Percentiles rank a stretch among this genome's conserved stretches.
These are phyloP conservation scores for Scyliorhinus canicula DNA, from an alignment of 2,797 vertebrate species.

Conservation along the genomic window DNA sequence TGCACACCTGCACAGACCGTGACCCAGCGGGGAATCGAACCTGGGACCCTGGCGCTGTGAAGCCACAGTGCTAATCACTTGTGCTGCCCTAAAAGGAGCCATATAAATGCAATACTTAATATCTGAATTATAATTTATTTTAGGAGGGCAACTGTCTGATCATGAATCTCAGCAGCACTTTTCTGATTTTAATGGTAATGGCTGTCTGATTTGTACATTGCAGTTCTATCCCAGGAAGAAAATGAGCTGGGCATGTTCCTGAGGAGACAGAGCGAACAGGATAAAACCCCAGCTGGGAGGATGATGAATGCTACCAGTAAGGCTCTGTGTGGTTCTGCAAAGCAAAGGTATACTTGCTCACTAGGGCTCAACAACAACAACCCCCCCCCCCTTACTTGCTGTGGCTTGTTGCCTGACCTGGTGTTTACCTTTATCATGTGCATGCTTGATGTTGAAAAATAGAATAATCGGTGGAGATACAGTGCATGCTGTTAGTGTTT, in stretches of 20 bases:
- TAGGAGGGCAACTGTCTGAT: background rate
- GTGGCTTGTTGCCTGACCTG: background rate
- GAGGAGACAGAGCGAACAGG: slow-evolving; percentile 68
- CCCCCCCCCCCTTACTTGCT: background rate
- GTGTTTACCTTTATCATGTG: background rate
- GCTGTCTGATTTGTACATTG: background rate
- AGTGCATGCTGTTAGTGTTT: background rate
- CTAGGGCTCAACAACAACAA: background rate
- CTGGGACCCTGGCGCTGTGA: no score
- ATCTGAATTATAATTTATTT: background rate
- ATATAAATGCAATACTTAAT: background rate
- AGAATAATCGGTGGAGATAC: background rate
- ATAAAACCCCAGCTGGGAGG: slow-evolving; percentile 67
- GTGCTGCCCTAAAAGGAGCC: no score
- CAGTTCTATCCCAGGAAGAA: slow-evolving; percentile 75
- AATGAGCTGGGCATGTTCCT: slow-evolving; percentile 74
- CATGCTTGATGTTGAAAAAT: background rate
- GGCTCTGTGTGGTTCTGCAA: slow-evolving; percentile 68
- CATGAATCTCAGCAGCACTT: background rate
- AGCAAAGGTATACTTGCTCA: slow-evolving; percentile 63
- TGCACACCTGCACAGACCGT: no score
- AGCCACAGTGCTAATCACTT: no score
- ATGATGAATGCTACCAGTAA: slow-evolving; percentile 77
- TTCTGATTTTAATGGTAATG: background rate
- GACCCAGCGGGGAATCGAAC: no score